Base-by-base conservation (phyloP, 1,140 invertebrate species). In the Colletes gigas region DNA sequence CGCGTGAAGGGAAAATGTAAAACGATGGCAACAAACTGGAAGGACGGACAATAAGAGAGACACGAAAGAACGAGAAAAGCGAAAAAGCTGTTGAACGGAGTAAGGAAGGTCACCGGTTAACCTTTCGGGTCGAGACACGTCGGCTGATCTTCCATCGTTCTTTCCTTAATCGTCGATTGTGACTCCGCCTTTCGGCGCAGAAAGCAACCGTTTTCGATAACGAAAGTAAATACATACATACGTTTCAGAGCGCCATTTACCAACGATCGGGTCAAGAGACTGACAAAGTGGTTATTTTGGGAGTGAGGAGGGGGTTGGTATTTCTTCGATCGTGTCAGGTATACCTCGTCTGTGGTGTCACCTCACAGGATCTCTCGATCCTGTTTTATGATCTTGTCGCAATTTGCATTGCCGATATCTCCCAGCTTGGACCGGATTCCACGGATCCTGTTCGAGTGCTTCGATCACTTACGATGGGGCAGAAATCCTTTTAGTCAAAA, bases 61-160 rank as follows among this genome's bases (percentile, higher is more conserved):
- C 81, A 84, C 69, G 69, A 73, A 63, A 83, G 57, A 47, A 15
- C 4, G 21, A 70, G 30, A 73, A 30, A 80, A 50, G 12, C 0
- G 19, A 66, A 66, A 75, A 30, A 78, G 39, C 59, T 19, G 52
- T 17, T 47, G 83, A 19, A 54, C 39, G 68, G 69, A 66, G 60
- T 79, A 84, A 88, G 83, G 88, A 89, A 89, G 84, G 71, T 89
- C 76, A 81, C 77, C 80, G 47, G 85, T 82, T 88, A 88, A 91
- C 89, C 90, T 91, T 90, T 89, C 65, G 19, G 0, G 5, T 10
- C 65, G 44, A 55, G 66, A 54, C 75, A 39, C 44, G 62, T 59
- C 54, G 62, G 30, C 30, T 30, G 68, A 82, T 72, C 70, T 54
- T 54, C n/a, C n/a, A n/a, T 8, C 17, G 17, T n/a, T 57, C 17